Conservation (phyloP, 2,797 vertebrate species). For the Manis javanica region DNA sequence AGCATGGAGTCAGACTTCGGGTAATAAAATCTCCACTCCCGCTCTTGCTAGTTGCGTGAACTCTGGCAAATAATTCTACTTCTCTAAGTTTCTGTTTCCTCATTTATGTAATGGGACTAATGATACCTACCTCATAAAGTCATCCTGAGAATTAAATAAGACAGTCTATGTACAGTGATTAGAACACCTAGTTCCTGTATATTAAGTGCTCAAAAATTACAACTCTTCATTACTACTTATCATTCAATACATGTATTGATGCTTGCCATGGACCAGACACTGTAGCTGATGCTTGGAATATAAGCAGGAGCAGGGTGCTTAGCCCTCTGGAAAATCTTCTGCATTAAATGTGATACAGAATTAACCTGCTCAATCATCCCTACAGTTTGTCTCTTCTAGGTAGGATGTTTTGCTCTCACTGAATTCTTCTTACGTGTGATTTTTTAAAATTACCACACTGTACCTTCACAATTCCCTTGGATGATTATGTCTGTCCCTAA, state of each 20-base stretch:
- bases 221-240: neutral
- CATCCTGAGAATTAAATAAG: neutral
- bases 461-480: neutral
- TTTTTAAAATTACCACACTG: neutral
- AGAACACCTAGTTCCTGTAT: neutral
- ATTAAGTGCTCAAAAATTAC: neutral
- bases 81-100: neutral
- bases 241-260: neutral
- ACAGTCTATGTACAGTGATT: neutral
- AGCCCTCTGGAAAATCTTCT: too few species aligned
- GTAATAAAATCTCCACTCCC: too few species aligned
- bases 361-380: neutral
- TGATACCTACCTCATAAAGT: neutral
- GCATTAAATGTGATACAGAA: neutral
- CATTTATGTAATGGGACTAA: neutral
- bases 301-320: too few species aligned
- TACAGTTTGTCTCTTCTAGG: neutral
- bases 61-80: neutral
- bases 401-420: neutral
- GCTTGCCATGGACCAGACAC: too few species aligned
- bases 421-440: neutral
- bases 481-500: neutral
- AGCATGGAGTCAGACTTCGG: neutral
- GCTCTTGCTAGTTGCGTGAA: accelerated
- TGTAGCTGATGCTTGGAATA: neutral